These are phyloP conservation scores for Polypterus bichir DNA, from an alignment of 2,113 vertebrate species.

Conservation along the genomic window DNA sequence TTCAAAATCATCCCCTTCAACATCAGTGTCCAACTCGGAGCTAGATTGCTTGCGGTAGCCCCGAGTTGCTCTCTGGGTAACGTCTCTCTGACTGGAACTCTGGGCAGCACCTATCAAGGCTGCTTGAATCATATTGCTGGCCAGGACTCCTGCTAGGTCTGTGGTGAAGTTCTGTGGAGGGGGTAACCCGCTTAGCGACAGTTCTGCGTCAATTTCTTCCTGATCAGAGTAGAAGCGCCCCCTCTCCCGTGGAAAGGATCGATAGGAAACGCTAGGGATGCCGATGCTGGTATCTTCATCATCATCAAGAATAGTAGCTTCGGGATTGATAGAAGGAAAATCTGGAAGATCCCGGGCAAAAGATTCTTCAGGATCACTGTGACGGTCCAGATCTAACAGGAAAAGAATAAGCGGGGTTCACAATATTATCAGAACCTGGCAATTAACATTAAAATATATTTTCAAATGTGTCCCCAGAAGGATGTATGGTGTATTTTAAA, in stretches of 20 bases:
- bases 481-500: no score
- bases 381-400: conserved; percentile 70
- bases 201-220: conserved; percentile 52
- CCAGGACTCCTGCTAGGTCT: conserved; percentile 64
- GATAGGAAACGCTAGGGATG: conserved; percentile 50
- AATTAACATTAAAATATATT: no score
- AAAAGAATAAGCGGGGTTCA: conserved; percentile 3
- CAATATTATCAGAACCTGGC: no score
- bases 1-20: conserved; percentile 90
- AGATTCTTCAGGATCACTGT: conserved; percentile 89
- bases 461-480: no score
- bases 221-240: conserved; percentile 52
- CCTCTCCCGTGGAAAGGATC: conserved; percentile 39
- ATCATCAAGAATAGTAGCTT: conserved; percentile 71
- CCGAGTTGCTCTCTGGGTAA: conserved; percentile 40
- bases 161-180: conserved; percentile 50
- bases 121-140: conserved; percentile 83
- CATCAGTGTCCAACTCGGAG: conserved; percentile 87
- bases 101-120: conserved; percentile 63
- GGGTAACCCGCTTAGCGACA: conserved; percentile 49
- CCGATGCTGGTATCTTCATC: conserved; percentile 92
- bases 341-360: conserved; percentile 84
- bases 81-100: conserved; percentile 34
- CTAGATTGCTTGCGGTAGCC: conserved; percentile 66
- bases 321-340: conserved; percentile 90